Conservation (phyloP, 2,888 invertebrate species). For the Tromatobia lineatoria region DNA sequence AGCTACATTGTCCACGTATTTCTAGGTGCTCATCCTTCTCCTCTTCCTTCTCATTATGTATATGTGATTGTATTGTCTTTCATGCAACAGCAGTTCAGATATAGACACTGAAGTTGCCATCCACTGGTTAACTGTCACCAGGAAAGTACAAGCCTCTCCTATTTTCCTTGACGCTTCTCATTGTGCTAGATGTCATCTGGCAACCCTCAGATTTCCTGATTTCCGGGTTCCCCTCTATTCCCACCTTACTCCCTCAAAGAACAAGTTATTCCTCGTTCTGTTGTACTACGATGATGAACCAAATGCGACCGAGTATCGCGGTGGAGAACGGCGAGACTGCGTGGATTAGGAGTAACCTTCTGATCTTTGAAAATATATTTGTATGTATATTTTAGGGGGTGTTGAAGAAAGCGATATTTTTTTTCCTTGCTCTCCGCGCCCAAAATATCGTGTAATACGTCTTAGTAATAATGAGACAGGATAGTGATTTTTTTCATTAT, state of each 20-base stretch:
- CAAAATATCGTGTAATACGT: too few species aligned
- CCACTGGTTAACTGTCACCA: constrained; percentile 20
- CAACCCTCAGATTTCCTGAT: constrained; percentile 16
- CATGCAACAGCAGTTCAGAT: not conserved
- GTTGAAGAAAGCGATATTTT: too few species aligned
- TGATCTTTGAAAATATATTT: too few species aligned
- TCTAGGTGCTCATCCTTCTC: constrained; percentile 30
- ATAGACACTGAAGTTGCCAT: not conserved
- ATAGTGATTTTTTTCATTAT: too few species aligned
- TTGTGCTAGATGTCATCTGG: constrained; percentile 16
- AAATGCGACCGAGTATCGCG: constrained; percentile 5
- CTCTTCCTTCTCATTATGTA: constrained; percentile 9
- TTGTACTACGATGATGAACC: not conserved
- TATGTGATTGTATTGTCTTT: not conserved
- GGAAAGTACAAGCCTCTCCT: constrained; percentile 14
- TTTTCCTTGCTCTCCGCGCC: too few species aligned
- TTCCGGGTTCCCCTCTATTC: not conserved
- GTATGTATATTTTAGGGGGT: too few species aligned
- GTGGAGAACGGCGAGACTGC: not conserved
- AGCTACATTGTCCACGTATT: constrained; percentile 24
- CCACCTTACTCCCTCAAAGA: not conserved
- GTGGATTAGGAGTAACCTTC: too few species aligned
- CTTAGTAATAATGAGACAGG: too few species aligned
- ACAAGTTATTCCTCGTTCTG: not conserved
- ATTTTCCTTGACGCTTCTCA: constrained; percentile 10